Evolutionary conservation across 2,113 vertebrate species (phyloP).

Genomic region (Clarias magur): DNA sequence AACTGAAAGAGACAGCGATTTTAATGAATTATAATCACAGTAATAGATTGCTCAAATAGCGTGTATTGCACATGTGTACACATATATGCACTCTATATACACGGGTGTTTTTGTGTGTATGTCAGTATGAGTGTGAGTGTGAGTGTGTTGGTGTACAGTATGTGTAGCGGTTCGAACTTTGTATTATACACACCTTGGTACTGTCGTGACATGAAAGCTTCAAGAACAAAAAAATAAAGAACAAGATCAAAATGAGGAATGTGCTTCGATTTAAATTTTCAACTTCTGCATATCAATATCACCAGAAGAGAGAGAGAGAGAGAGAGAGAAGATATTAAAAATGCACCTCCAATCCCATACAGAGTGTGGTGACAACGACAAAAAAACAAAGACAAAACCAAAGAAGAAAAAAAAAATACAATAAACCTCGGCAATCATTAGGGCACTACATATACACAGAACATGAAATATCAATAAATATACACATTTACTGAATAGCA

Average conservation of each 20-base stretch:
- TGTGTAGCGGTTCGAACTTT: conserved; percentile 60
- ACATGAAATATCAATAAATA: conserved; percentile 66
- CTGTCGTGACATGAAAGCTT: conserved; percentile 66
- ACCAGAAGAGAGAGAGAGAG: conserved; percentile 55
- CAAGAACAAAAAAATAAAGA: conserved; percentile 48
- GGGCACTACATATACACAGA: conserved; percentile 65
- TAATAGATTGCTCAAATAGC: conserved; percentile 77
- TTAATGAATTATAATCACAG: conserved; percentile 75
- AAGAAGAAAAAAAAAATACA: conserved; percentile 35
- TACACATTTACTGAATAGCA: conserved; percentile 63
- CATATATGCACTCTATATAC: conserved; percentile 74
- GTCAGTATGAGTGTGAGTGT: conserved; percentile 47
- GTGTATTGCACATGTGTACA: conserved; percentile 79
- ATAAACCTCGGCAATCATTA: conserved; percentile 57
- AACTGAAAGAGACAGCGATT: conserved; percentile 64
- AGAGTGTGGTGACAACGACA: conserved; percentile 53
- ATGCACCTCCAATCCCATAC: conserved; percentile 59
- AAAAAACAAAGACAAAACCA: conserved; percentile 48
- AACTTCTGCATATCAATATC: conserved; percentile 62
- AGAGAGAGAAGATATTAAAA: conserved; percentile 52
- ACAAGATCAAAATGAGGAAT: conserved; percentile 70
- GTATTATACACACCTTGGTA: conserved; percentile 63
- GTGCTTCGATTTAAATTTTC: conserved; percentile 70
- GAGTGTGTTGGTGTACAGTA: conserved; percentile 1
- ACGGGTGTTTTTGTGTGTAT: conserved; percentile 56